Evolutionary conservation across 2,888 invertebrate genomes (phyloP).

Genomic region (Tineola bisselliella): DNA sequence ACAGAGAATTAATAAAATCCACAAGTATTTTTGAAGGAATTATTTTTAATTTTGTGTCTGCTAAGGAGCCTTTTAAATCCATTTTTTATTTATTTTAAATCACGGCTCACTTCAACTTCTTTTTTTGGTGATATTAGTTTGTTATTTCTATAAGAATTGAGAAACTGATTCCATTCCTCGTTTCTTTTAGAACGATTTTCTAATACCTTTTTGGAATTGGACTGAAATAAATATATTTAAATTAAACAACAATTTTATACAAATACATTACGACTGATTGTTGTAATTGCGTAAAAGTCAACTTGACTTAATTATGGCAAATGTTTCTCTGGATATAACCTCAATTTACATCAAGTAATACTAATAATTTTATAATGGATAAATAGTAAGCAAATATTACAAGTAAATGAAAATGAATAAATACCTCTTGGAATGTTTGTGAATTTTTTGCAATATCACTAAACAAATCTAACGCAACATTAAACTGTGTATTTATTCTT

Average conservation of each 20-base stretch:
- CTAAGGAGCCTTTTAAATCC: conserved; percentile 69
- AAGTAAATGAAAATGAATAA: conserved; percentile 17
- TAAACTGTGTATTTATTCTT: conserved; percentile 71
- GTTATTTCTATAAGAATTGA: conserved; percentile 79
- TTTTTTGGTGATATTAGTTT: conserved; percentile 72
- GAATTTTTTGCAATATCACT: conserved; percentile 71
- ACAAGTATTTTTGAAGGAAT: conserved; percentile 69
- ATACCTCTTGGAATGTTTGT: conserved; percentile 64
- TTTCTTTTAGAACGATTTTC: conserved; percentile 42
- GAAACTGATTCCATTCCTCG: conserved; percentile 77
- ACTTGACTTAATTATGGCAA: no score
- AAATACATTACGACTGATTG: no score
- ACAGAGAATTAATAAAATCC: conserved; percentile 61
- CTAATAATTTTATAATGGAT: neutral
- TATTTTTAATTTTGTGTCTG: conserved; percentile 71
- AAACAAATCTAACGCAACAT: conserved; percentile 71
- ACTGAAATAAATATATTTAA: conserved; percentile 24
- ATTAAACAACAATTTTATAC: no score
- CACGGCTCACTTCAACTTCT: conserved; percentile 25
- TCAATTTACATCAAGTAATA: no score
- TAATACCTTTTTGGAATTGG: conserved; percentile 24
- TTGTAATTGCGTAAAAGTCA: no score
- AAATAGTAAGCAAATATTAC: neutral
- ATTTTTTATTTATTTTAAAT: conserved; percentile 74
- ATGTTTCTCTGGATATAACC: no score